Evolutionary conservation across 23 tunicate species (phyloP), one percentile per base, ranked within the genome.

Genomic region (Clavelina lepadiformis): DNA sequence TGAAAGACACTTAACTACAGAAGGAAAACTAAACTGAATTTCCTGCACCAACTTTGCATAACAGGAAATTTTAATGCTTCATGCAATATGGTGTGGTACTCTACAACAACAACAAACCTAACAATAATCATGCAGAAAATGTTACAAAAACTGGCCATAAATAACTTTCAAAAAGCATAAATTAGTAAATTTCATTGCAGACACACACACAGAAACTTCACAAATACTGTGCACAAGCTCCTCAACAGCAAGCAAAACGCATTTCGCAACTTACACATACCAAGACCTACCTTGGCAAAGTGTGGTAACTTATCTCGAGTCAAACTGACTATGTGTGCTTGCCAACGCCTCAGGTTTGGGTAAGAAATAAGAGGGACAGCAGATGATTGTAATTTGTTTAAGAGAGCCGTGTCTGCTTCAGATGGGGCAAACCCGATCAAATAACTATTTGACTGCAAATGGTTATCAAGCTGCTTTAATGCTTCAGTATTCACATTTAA

Each of bases 371-470:
- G 6, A 31, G 72, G 3, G 5, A 25, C 3, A 46, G 72, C 4
- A 15, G 36, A 27, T 3, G 34, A 3, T 33, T 46, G 15, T 22
- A 66, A 3, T 46, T 33, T 46, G 6, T 21, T 6, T 46, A 46
- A 47, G 15, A 66, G 57, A 5, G 57, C 72, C 35, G 72, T 66
- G 57, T 66, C 72, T 3, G 29, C 56, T 3, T 21, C 3, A 8
- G 72, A 66, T 5, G 72, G 72, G 29, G 35, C 25, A 66, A 66
- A 66, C 5, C 72, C 72, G 27, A 45, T n/a, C 6, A 13, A 66
- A 46, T 66, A 66, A 46, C 72, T 66, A 24, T 66, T 46, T 3
- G 5, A 18, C 35, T 46, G 27, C 46, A 66, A 66, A 28, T 46
- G 57, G 5, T 24, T 31, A 27, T 66, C 35, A 4, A 66, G 36